These are phyloP conservation scores for Isichthys henryi DNA, from an alignment of 2,113 vertebrate genomes.

Conservation along the genomic window DNA sequence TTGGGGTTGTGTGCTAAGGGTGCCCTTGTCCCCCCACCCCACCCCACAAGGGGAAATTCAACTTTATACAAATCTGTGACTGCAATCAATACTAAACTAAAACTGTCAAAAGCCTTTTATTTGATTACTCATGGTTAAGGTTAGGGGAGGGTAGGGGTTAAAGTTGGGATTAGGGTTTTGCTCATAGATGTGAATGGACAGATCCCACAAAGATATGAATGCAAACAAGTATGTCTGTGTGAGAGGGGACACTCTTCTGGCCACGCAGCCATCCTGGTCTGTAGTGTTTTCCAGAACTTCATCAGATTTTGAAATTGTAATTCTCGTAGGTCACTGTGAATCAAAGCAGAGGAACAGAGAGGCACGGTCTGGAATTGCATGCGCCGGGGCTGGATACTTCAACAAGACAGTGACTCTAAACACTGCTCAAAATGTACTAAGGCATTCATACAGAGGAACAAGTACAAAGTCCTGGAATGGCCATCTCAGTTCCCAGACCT, in stretches of 20 bases:
- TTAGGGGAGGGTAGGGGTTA: neutral
- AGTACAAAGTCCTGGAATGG: too few relatives aligned
- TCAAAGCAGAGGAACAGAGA: neutral
- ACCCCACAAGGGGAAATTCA: neutral
- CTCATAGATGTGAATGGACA: neutral
- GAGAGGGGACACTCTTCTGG: neutral
- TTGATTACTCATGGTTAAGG: neutral
- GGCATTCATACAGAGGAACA: too few relatives aligned
- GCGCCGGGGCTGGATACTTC: too few relatives aligned
- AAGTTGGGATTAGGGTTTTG: neutral
- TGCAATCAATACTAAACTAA: neutral
- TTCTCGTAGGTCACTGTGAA: neutral
- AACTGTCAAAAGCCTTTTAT: neutral
- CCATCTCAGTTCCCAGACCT: too few relatives aligned
- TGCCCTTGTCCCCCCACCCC: too few relatives aligned
- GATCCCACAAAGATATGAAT: neutral
- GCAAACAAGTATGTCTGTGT: neutral
- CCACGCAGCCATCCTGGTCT: neutral
- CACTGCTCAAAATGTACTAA: too few relatives aligned
- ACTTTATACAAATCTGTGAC: neutral
- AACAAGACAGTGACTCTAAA: too few relatives aligned
- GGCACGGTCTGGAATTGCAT: neutral
- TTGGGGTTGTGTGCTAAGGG: too few relatives aligned
- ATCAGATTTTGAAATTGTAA: neutral
- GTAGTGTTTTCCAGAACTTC: neutral